Percentiles rank a stretch among this genome's conserved stretches.
Conservation (phyloP, 2,113 vertebrate genomes). For the Podarcis raffonei region DNA sequence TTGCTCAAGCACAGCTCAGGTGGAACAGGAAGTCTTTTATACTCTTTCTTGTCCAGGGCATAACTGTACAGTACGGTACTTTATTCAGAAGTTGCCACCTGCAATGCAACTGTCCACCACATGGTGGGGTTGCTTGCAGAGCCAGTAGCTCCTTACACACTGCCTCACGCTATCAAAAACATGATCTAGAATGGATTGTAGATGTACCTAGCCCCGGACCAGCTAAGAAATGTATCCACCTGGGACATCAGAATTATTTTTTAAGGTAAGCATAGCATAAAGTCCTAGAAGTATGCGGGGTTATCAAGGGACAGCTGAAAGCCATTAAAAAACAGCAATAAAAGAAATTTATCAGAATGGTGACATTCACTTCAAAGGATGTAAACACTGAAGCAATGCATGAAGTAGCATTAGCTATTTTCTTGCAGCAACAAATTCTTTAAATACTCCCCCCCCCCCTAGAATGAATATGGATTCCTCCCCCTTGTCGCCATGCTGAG, state of each 20-base stretch:
- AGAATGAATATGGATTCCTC: conserved; percentile 13
- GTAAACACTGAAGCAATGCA: neutral
- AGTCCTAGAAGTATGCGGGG: neutral
- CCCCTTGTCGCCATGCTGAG: neutral
- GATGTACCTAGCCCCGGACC: neutral
- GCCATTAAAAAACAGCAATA: neutral
- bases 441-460: neutral
- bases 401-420: neutral
- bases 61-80: too few species aligned
- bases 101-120: too few species aligned
- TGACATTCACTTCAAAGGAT: neutral
- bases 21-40: too few species aligned
- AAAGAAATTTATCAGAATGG: neutral
- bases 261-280: neutral
- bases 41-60: too few species aligned
- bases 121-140: too few species aligned
- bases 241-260: neutral
- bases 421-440: neutral
- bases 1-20: too few species aligned
- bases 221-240: neutral
- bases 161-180: too few species aligned
- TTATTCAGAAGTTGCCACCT: too few species aligned
- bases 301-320: neutral
- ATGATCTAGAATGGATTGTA: too few species aligned
- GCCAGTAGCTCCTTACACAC: too few species aligned